Evolutionary conservation across 2,113 vertebrate genomes (phyloP).

Genomic region (Regulus satrapa): DNA sequence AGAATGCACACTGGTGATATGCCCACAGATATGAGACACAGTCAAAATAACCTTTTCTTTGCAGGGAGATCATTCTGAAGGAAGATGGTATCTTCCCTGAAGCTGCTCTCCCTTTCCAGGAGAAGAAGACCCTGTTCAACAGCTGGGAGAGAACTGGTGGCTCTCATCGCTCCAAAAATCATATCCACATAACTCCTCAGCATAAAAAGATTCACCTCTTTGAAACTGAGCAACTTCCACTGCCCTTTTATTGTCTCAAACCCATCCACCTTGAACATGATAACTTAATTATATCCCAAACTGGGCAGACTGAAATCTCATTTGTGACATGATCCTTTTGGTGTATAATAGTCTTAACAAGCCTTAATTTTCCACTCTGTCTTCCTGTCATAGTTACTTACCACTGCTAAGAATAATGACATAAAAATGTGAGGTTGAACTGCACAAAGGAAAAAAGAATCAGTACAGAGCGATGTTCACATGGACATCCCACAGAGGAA

Average conservation of each 20-base stretch:
- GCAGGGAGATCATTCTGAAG: background rate
- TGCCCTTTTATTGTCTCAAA: conserved; percentile 31
- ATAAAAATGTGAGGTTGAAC: conserved; percentile 51
- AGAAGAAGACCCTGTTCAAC: background rate
- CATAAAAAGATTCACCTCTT: background rate
- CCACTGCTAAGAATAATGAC: conserved; percentile 63
- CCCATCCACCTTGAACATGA: conserved; percentile 41
- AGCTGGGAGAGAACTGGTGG: background rate
- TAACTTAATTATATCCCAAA: conserved; percentile 61
- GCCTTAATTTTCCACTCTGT: conserved; percentile 68
- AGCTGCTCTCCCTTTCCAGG: background rate
- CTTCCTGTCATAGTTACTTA: conserved; percentile 70
- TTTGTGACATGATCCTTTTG: conserved; percentile 67
- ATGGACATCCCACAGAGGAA: background rate
- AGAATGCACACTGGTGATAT: fast-evolving
- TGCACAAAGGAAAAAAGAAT: background rate
- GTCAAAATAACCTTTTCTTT: background rate
- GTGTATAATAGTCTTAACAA: conserved; percentile 60
- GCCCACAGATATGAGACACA: fast-evolving
- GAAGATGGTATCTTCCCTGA: background rate
- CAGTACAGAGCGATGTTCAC: background rate
- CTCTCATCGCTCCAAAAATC: background rate
- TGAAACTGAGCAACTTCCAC: background rate
- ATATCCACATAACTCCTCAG: fast-evolving
- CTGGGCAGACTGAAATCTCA: conserved; percentile 55